These are phyloP conservation scores for Heliocidaris erythrogramma DNA, from an alignment of 35 echinoderm and acorn worm species.

Conservation along the genomic window DNA sequence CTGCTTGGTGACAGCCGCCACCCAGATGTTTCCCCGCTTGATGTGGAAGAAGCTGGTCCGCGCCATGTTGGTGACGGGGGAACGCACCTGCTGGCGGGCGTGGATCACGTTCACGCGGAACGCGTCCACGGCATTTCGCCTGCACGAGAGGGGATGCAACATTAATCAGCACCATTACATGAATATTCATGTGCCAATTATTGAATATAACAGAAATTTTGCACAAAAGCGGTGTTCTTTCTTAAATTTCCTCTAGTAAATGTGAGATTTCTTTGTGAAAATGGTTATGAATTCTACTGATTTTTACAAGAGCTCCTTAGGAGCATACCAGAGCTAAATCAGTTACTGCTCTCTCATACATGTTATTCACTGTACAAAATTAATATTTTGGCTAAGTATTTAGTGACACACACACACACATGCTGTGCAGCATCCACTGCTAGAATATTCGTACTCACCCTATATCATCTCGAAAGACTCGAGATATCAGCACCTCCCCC, in stretches of 20 bases:
- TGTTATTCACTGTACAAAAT: too few relatives aligned
- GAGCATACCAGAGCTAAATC: too few relatives aligned
- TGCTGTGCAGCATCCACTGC: not conserved
- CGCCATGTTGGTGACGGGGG: conserved; percentile 96
- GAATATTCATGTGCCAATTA: too few relatives aligned
- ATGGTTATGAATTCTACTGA: too few relatives aligned
- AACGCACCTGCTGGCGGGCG: conserved; percentile 94
- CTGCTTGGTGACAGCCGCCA: conserved; percentile 92
- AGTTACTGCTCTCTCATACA: too few relatives aligned
- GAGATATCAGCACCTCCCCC: conserved; percentile 90
- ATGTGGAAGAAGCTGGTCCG: conserved; percentile 99
- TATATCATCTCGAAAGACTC: conserved; percentile 96
- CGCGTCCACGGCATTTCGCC: conserved; percentile 94
- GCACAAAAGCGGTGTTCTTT: too few relatives aligned
- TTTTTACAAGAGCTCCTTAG: too few relatives aligned
- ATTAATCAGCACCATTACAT: not conserved
- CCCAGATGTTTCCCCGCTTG: conserved; percentile 97
- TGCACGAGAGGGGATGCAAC: conserved; percentile 23
- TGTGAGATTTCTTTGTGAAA: too few relatives aligned
- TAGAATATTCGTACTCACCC: conserved; percentile 75
- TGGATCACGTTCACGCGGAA: conserved; percentile 98
- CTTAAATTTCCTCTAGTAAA: too few relatives aligned
- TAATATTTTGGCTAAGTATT: too few relatives aligned
- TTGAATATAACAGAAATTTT: too few relatives aligned
- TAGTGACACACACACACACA: too few relatives aligned